Percentiles rank a stretch among this genome's conserved stretches.
Evolutionary conservation across 1,140 invertebrate species (phyloP).

Genomic region (Drosophila mojavensis): DNA sequence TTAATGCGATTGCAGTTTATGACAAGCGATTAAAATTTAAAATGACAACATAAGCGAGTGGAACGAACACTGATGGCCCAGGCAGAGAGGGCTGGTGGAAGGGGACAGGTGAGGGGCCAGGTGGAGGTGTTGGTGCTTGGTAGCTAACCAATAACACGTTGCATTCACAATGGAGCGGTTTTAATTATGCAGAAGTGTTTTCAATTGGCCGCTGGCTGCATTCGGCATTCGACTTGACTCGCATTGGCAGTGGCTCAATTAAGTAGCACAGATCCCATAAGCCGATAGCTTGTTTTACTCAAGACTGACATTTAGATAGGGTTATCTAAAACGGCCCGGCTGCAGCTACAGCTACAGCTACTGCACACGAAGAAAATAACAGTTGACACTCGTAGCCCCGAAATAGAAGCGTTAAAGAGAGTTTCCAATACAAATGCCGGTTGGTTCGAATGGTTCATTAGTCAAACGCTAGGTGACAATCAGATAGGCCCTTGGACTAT

Average conservation of each 20-base stretch:
- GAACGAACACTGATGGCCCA: background rate
- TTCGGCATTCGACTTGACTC: constrained; percentile 11
- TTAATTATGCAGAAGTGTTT: constrained; percentile 53
- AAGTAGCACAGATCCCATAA: constrained; percentile 73
- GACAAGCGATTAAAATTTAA: constrained; percentile 77
- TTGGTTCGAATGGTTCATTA: constrained; percentile 64
- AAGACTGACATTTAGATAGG: constrained; percentile 62
- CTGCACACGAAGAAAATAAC: constrained; percentile 43
- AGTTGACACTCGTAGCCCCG: background rate
- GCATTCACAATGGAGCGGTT: constrained; percentile 13
- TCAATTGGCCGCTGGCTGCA: constrained; percentile 13
- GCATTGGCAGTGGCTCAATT: constrained; percentile 43
- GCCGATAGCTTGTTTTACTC: constrained; percentile 61
- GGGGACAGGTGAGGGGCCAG: background rate
- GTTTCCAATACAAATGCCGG: constrained; percentile 1
- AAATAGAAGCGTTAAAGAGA: constrained; percentile 5
- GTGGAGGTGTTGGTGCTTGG: background rate
- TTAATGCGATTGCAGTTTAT: constrained; percentile 80
- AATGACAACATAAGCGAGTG: constrained; percentile 39
- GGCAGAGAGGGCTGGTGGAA: no score
- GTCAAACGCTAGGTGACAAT: constrained; percentile 80
- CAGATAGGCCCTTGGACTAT: constrained; percentile 60
- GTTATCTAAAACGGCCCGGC: constrained; percentile 59
- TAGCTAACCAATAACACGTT: constrained; percentile 8
- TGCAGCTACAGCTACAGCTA: constrained; percentile 31